Evolutionary conservation across 1,140 invertebrate species (phyloP), one percentile per base, ranked within the genome.

Genomic region (Listronotus oregonensis): DNA sequence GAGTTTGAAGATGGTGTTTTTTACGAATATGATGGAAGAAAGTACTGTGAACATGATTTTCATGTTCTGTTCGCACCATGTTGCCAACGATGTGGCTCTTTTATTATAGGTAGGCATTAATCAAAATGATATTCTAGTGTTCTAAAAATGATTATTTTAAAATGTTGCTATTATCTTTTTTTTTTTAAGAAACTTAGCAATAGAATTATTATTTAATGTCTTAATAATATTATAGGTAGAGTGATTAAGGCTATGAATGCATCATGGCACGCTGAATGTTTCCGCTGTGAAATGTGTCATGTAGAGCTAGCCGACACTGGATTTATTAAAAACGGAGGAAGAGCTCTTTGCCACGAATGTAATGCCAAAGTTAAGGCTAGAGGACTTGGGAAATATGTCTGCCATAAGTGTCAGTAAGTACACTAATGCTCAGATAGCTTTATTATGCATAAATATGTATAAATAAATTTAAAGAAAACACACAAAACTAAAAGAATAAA

Each of bases 211-310:
- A 27, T 27, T 27, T 27, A 27, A 3, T 27, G 1, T 27, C 21
- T 27, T 3, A 27, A 27, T 27, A 27, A 27, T 27, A 27, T 37
- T 51, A 17, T 39, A 63, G 60, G 60, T 61, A 18, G 64, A 46
- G 98, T 99, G 0, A 99, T 99, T 69, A 99, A 99, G 79, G 98
- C 98, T 1, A 98, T 99, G 95, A 97, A 98, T 75, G 89, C 92
- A 3, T 98, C 93, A 78, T 99, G 97, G 97, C 98, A 99, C 82
- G 96, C 97, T 1, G 85, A 89, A 56, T 99, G 98, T 80, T 99
- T 99, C 83, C 87, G 91, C 3, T 99, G 98, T 80, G 92, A 98
- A 78, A 85, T 95, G 71, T 99, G 98, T 77, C 85, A 86, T 62
- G 88, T 89, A 65, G 90, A 95, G 80, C 80, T 99, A 59, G 96